phyloP scores from a whole-genome alignment of 2,797 vertebrate genomes.

The Taenioides sp. region DNA sequence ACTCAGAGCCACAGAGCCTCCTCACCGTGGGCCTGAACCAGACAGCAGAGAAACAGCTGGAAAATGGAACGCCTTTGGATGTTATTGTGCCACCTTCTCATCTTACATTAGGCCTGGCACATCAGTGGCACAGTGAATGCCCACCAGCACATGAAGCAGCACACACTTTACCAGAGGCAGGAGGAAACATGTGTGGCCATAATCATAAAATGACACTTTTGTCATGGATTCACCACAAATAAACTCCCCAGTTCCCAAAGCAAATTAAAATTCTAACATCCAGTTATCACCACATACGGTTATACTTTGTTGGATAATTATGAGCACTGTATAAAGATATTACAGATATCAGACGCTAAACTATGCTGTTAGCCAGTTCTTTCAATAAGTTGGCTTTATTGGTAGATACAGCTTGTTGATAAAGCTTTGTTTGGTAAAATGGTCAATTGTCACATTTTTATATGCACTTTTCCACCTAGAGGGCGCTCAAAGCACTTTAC shows the following conservation, averaged over 20 bases:
- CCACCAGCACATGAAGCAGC: constrained; percentile 53
- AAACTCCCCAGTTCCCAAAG: neutral
- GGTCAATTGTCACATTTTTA: no score
- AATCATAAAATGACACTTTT: neutral
- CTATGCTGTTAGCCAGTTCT: no score
- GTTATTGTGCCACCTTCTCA: constrained; percentile 64
- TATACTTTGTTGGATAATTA: neutral
- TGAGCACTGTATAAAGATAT: no score
- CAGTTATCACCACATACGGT: neutral
- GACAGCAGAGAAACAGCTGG: constrained; percentile 54
- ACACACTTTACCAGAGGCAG: constrained; percentile 30
- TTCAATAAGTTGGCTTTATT: no score
- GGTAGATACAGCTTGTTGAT: no score
- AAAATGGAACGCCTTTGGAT: constrained; percentile 60
- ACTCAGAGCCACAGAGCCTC: constrained; percentile 35
- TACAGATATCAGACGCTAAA: no score
- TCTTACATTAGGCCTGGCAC: constrained; percentile 62
- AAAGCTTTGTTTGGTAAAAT: no score
- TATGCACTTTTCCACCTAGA: no score
- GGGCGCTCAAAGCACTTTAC: no score
- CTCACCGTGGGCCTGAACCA: constrained; percentile 37
- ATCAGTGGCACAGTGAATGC: constrained; percentile 54
- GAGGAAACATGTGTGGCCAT: constrained; percentile 4
- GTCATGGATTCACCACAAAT: neutral
- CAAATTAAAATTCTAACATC: neutral